Evolutionary conservation across 2,888 invertebrate species (phyloP).

Genomic region (Heterodera filipjevi): DNA sequence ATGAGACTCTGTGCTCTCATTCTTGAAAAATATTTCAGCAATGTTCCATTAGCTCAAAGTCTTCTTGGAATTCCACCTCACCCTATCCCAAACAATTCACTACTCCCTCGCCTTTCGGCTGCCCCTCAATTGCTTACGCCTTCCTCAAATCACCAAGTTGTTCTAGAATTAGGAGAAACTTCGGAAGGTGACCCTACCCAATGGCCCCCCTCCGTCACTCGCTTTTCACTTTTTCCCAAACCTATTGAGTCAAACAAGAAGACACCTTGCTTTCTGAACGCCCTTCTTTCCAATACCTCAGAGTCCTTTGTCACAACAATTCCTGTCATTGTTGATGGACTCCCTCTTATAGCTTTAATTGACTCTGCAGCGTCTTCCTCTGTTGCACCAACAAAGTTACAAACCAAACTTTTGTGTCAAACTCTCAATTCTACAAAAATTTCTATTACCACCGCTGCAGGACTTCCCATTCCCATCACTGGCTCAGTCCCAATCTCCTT

Average conservation of each 20-base stretch:
- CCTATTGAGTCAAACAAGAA: background rate
- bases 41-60: background rate
- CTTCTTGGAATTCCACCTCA: background rate
- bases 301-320: background rate
- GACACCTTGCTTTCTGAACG: background rate
- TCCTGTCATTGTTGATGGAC: background rate
- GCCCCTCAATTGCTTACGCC: background rate
- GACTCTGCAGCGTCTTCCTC: background rate
- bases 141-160: background rate
- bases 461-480: background rate
- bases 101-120: background rate
- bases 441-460: background rate
- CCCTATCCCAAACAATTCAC: too few species aligned
- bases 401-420: background rate
- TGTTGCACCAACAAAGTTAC: background rate
- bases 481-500: background rate
- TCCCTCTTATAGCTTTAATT: background rate
- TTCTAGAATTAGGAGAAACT: slow-evolving; percentile 14
- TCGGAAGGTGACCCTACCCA: slow-evolving; percentile 5
- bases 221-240: background rate
- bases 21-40: slow-evolving; percentile 8
- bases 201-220: slow-evolving; percentile 14
- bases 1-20: background rate
- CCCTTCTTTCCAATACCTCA: background rate
- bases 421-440: background rate